phyloP scores from a whole-genome alignment of 2,113 vertebrate species.

The Apteryx owenii region DNA sequence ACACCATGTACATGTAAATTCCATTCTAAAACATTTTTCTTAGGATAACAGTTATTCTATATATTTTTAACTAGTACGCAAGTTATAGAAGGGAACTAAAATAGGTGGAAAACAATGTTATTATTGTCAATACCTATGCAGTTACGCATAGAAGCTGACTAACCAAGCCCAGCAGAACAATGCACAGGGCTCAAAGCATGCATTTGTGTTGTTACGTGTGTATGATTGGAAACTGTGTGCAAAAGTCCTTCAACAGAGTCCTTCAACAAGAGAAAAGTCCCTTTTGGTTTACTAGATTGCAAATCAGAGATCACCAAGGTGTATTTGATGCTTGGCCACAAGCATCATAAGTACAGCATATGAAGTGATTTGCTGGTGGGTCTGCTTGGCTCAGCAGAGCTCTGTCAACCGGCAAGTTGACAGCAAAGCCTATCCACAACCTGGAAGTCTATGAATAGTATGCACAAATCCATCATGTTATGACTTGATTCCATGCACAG shows the following conservation, averaged over 20 bases:
- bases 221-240: background rate
- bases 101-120: background rate
- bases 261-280: background rate
- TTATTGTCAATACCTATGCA: background rate
- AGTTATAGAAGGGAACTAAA: background rate
- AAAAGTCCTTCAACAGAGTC: background rate
- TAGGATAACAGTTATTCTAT: background rate
- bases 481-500: background rate
- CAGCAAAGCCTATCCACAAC: background rate
- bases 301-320: background rate
- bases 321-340: background rate
- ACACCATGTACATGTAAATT: rapidly evolving
- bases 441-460: background rate
- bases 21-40: background rate
- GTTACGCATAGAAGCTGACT: background rate
- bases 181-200: background rate
- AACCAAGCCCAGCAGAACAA: background rate
- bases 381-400: background rate
- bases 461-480: background rate
- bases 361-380: background rate
- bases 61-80: background rate
- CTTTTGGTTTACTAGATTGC: background rate
- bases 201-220: background rate
- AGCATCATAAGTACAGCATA: background rate
- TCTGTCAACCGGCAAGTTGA: background rate